A percentile compares a stretch with the other conserved stretches of the same genome.
Evolutionary conservation across 2,888 invertebrate genomes (phyloP).

Genomic region (Gibbula magus): DNA sequence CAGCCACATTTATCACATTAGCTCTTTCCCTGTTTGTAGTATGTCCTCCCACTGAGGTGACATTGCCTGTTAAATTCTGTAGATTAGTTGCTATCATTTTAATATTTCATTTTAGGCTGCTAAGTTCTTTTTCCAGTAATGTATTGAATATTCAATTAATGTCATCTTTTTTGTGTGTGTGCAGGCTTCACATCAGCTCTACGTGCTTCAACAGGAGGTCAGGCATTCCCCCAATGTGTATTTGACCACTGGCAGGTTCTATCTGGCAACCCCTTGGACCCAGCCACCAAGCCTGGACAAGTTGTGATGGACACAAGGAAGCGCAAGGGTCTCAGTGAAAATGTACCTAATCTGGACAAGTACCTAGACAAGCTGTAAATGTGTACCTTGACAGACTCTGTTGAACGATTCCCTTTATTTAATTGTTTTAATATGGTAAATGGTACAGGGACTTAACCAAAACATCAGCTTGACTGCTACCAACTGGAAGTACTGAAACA

Average conservation of each 20-base stretch:
- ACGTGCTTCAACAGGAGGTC: constrained; percentile 96
- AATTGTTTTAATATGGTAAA: neutral
- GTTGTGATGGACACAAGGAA: constrained; percentile 91
- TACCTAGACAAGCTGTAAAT: constrained; percentile 99
- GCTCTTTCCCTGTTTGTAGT: too few relatives aligned
- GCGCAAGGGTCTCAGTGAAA: constrained; percentile 99
- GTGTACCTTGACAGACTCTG: neutral
- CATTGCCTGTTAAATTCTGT: too few relatives aligned
- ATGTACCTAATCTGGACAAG: constrained; percentile 94
- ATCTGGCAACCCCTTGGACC: constrained; percentile 96
- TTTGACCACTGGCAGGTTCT: constrained; percentile 99
- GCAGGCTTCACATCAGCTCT: constrained; percentile 95
- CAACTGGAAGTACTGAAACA: neutral
- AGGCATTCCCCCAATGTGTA: constrained; percentile 99
- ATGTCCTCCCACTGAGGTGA: too few relatives aligned
- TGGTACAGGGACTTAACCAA: neutral
- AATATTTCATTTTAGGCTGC: neutral
- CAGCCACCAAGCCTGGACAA: constrained; percentile 73
- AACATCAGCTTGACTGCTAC: neutral
- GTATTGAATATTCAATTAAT: neutral
- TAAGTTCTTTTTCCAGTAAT: neutral
- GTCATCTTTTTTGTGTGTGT: constrained; percentile 37
- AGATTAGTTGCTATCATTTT: too few relatives aligned
- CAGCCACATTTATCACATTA: too few relatives aligned
- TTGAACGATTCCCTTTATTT: neutral